These are phyloP conservation scores for Siphonodentalium dalli DNA, from an alignment of 2,888 invertebrate species.

Conservation along the genomic window DNA sequence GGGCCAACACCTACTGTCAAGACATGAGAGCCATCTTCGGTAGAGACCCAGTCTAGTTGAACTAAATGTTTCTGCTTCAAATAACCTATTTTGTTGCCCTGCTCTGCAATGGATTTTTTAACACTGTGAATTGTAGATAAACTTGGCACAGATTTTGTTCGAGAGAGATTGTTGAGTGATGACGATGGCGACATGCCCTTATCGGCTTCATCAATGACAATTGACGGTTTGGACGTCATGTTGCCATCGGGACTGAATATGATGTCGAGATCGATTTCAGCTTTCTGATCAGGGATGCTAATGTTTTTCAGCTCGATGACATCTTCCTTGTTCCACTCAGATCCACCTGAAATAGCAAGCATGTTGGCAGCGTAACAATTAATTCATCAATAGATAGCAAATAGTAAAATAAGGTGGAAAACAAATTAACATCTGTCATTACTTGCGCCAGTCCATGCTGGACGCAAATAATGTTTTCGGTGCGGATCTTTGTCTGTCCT, in stretches of 20 bases:
- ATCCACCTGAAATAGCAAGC: constrained; percentile 71
- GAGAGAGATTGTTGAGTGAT: constrained; percentile 38
- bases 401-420: too few relatives aligned
- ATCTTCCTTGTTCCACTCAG: constrained; percentile 90
- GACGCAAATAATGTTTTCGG: too few relatives aligned
- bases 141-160: constrained; percentile 57
- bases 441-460: too few relatives aligned
- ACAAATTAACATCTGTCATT: not conserved
- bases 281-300: constrained; percentile 70
- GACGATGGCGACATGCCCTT: constrained; percentile 35
- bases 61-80: constrained; percentile 71
- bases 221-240: constrained; percentile 6
- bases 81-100: constrained; percentile 42
- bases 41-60: constrained; percentile 98
- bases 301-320: constrained; percentile 93
- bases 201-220: constrained; percentile 23
- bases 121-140: constrained; percentile 55
- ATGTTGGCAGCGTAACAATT: too few relatives aligned
- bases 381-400: too few relatives aligned
- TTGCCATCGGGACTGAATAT: constrained; percentile 33
- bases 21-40: constrained; percentile 98
- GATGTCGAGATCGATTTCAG: constrained; percentile 55
- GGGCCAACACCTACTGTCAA: constrained; percentile 89
- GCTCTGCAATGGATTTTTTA: constrained; percentile 36
- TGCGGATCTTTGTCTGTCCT: too few relatives aligned